Percentiles rank a stretch among this genome's conserved stretches.
phyloP scores from a whole-genome alignment of 53 echinoderm and acorn worm species.

The Mesocentrotus franciscanus region DNA sequence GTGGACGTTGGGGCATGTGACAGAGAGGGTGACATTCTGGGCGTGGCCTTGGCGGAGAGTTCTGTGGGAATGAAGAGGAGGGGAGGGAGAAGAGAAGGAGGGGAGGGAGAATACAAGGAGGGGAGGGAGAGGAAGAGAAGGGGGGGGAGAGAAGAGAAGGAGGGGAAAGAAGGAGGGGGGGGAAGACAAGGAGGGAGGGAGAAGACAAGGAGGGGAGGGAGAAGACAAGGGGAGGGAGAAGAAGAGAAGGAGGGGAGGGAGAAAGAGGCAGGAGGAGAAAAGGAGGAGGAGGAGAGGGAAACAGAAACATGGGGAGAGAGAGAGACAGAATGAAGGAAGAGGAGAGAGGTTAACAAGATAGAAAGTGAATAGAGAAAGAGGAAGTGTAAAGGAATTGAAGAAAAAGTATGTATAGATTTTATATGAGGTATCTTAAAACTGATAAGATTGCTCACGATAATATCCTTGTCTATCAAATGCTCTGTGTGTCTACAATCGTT shows the following conservation, averaged over 20 bases:
- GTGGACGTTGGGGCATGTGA: constrained; percentile 70
- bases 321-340: no score
- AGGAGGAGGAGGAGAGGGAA: no score
- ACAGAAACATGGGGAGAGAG: no score
- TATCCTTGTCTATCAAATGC: no score
- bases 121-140: neutral
- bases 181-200: no score
- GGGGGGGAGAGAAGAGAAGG: neutral
- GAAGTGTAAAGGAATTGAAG: no score
- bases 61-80: constrained; percentile 50
- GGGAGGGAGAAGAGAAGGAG: neutral
- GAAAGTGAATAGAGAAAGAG: neutral
- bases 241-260: neutral
- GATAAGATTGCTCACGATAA: no score
- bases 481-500: no score
- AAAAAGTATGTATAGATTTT: no score
- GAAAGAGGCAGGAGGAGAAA: no score
- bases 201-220: neutral
- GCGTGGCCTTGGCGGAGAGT: constrained; percentile 66
- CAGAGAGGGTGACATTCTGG: constrained; percentile 43
- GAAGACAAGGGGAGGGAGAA: neutral
- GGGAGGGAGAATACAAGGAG: neutral
- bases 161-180: neutral
- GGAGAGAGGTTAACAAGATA: neutral
- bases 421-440: no score